Evolutionary conservation across 2,113 vertebrate genomes (phyloP).

Genomic region (Leuciscus idus): DNA sequence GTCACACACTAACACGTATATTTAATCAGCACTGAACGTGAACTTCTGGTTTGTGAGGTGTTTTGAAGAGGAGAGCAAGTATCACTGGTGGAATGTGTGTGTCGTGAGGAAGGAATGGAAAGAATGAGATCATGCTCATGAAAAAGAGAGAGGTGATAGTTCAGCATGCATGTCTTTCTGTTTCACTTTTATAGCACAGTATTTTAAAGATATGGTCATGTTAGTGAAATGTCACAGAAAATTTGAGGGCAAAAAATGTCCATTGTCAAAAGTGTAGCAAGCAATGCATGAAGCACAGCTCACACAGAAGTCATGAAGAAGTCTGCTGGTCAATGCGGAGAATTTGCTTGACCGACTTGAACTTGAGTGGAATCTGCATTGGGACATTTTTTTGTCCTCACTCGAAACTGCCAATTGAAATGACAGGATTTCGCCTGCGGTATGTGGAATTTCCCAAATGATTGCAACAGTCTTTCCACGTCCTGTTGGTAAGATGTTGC

Average conservation of each 20-base stretch:
- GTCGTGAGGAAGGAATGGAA: neutral
- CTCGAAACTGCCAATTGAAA: neutral
- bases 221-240: neutral
- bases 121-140: neutral
- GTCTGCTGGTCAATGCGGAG: neutral
- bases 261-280: no score
- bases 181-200: neutral
- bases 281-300: no score
- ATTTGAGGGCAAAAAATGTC: no score
- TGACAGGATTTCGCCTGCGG: neutral
- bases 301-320: no score
- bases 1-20: no score
- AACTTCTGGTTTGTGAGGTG: neutral
- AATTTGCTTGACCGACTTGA: neutral
- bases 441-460: constrained; percentile 3
- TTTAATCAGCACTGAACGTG: neutral
- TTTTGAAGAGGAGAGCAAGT: neutral
- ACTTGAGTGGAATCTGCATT: no score
- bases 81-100: neutral
- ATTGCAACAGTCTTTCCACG: constrained; percentile 11
- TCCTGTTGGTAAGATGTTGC: neutral
- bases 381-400: no score
- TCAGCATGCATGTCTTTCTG: neutral
- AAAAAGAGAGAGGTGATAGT: neutral
- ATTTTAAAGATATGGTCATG: neutral